These are phyloP conservation scores for Pipistrellus nathusii DNA, from an alignment of 2,797 vertebrate species.

Conservation along the genomic window DNA sequence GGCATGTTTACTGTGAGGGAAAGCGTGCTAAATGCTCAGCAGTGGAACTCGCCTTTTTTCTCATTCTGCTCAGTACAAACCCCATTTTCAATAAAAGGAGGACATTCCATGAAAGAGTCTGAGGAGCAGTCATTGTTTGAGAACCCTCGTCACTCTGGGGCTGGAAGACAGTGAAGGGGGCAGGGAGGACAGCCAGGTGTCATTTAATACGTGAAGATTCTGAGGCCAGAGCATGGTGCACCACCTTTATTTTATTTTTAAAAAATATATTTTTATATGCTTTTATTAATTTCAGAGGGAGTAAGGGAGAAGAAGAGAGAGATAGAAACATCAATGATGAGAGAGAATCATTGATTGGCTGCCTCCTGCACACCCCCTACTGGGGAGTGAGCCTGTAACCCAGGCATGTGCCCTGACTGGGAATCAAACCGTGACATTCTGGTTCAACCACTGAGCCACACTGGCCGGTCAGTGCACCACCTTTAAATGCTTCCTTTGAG, in stretches of 20 bases:
- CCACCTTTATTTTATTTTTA: no score
- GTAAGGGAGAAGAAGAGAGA: no score
- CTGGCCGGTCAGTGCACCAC: slow-evolving; percentile 55
- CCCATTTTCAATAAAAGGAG: not conserved
- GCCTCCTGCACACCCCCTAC: no score
- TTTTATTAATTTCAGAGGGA: no score
- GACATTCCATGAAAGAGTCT: slow-evolving; percentile 86
- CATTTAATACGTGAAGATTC: slow-evolving; percentile 84
- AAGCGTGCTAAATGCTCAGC: not conserved
- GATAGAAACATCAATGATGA: no score
- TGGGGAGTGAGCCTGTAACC: no score
- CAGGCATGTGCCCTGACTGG: no score
- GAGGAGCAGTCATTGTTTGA: slow-evolving; percentile 87
- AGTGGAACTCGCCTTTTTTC: not conserved
- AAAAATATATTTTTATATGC: no score
- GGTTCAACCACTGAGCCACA: no score
- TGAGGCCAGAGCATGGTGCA: slow-evolving; percentile 76
- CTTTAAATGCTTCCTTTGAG: slow-evolving; percentile 78
- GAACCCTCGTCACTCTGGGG: slow-evolving; percentile 86
- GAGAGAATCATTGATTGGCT: no score
- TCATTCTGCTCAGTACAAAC: not conserved
- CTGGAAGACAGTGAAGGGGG: slow-evolving; percentile 79
- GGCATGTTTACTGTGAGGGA: not conserved
- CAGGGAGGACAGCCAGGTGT: slow-evolving; percentile 68
- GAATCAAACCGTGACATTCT: no score